A percentile compares a stretch with the other conserved stretches of the same genome.
Evolutionary conservation across 2,797 vertebrate genomes (phyloP).

Genomic region (Choloepus didactylus): DNA sequence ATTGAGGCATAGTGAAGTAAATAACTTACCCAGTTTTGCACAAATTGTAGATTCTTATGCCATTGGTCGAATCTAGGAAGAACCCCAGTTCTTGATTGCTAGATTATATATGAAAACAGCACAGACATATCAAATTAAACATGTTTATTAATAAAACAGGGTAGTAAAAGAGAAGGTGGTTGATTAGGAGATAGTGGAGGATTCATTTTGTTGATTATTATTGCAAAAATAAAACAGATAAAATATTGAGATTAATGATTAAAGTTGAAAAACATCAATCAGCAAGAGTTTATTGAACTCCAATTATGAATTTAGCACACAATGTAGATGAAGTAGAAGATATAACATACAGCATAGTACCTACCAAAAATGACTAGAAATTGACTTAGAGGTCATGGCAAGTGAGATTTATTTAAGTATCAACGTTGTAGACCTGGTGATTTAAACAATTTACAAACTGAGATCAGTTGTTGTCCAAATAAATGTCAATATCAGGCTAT

Average conservation of each 20-base stretch:
- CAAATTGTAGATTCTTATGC: not conserved
- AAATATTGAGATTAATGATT: slow-evolving; percentile 13
- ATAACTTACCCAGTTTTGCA: not conserved
- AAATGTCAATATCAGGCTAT: slow-evolving; percentile 44
- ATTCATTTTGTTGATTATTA: not conserved
- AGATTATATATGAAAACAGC: not conserved
- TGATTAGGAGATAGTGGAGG: not conserved
- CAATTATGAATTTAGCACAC: not conserved
- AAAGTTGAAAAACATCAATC: not conserved
- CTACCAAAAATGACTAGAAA: not conserved
- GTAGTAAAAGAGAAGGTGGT: not conserved
- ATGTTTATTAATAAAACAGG: not conserved
- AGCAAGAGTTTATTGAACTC: not conserved
- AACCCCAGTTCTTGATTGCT: not conserved
- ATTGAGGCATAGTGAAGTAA: not conserved
- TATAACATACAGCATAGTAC: not conserved
- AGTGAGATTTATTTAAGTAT: not conserved
- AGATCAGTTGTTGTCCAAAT: slow-evolving; percentile 43
- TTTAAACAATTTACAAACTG: not conserved
- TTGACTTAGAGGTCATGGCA: not conserved
- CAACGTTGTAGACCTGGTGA: not conserved
- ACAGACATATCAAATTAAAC: not conserved
- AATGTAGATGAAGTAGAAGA: not conserved
- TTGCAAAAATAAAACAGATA: slow-evolving; percentile 21
- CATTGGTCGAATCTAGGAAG: not conserved